Conservation (phyloP, 2,888 invertebrate species). For the Tuta absoluta region DNA sequence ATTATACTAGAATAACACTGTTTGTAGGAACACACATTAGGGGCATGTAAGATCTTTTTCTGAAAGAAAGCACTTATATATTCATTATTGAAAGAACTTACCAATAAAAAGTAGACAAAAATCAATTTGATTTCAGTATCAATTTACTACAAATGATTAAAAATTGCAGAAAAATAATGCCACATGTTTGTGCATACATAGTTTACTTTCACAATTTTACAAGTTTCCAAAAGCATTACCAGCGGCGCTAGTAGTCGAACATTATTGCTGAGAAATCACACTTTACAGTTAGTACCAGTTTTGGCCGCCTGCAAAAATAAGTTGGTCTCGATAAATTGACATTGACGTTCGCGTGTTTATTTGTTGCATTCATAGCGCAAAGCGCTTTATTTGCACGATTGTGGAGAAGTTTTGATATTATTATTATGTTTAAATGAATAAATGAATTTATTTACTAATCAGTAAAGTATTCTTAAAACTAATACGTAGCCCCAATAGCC, state of each 20-base stretch:
- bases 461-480: too few relatives aligned
- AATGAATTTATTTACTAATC: too few relatives aligned
- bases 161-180: neutral
- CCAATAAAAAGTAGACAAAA: neutral
- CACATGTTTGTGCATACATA: slow-evolving; percentile 3
- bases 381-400: neutral
- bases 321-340: neutral
- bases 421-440: too few relatives aligned
- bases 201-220: slow-evolving; percentile 17
- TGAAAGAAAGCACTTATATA: neutral
- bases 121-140: neutral
- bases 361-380: neutral
- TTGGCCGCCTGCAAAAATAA: slow-evolving; percentile 6
- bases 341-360: slow-evolving; percentile 6
- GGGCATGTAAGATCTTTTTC: neutral
- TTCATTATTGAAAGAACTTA: neutral
- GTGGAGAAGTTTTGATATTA: neutral
- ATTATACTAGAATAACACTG: too few relatives aligned
- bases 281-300: neutral
- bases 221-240: neutral
- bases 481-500: too few relatives aligned
- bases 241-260: slow-evolving; percentile 14
- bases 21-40: too few relatives aligned
- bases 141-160: neutral
- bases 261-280: neutral